Percentiles rank a stretch among this genome's conserved stretches.
Evolutionary conservation across 2,797 vertebrate genomes (phyloP).

Genomic region (Columba guinea): DNA sequence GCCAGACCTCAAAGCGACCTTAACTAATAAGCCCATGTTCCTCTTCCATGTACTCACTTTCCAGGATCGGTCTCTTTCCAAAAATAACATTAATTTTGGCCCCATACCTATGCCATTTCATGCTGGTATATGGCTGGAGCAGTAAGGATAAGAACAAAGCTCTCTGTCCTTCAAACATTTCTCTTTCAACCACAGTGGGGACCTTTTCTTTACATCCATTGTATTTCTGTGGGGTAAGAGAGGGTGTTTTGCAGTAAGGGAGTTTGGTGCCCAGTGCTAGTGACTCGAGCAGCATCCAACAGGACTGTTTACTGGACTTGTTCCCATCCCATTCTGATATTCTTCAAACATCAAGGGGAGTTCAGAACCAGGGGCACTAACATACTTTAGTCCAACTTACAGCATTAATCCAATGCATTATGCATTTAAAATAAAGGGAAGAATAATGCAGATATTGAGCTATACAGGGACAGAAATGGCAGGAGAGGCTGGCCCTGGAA

Average conservation of each 20-base stretch:
- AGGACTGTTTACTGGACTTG: not conserved
- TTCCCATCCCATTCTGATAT: not conserved
- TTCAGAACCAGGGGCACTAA: not conserved
- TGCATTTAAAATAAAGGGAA: not conserved
- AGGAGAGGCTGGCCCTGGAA: not conserved
- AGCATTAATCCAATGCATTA: not conserved
- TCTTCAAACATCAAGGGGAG: not conserved
- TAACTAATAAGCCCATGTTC: constrained; percentile 48
- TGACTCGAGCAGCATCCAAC: fast-evolving
- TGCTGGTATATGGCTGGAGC: constrained; percentile 15
- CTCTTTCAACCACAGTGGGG: not conserved
- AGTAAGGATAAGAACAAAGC: constrained; percentile 4
- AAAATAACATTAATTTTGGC: constrained; percentile 65
- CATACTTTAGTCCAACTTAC: not conserved
- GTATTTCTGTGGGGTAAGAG: not conserved
- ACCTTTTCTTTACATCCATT: not conserved
- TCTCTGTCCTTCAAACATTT: not conserved
- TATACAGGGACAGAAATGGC: not conserved
- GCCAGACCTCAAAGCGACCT: constrained; percentile 63
- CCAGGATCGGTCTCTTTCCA: constrained; percentile 54
- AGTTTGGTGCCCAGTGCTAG: not conserved
- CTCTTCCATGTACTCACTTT: constrained; percentile 53
- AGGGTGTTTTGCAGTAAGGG: not conserved
- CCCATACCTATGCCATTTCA: not conserved
- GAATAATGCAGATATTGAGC: not conserved